Evolutionary conservation across 2,113 vertebrate species (phyloP).

Genomic region (Heterocephalus glaber): DNA sequence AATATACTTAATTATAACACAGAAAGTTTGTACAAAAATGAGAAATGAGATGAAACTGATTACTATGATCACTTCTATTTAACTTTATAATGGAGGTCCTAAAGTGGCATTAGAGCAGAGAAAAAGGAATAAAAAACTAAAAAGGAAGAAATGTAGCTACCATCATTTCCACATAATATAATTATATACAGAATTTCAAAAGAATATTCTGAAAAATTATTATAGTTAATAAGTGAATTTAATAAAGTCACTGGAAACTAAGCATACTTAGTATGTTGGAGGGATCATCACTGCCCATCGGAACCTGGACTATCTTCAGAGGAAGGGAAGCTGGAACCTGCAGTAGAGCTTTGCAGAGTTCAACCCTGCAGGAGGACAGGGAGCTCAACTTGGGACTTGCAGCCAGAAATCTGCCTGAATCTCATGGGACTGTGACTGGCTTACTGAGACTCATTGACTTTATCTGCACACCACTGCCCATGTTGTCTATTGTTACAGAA

Average conservation of each 20-base stretch:
- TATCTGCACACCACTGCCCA: no score
- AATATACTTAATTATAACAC: conserved; percentile 26
- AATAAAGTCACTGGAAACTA: not conserved
- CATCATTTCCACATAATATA: not conserved
- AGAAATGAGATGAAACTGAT: conserved; percentile 26
- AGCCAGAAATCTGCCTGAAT: no score
- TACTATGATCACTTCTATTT: not conserved
- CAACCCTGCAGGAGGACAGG: no score
- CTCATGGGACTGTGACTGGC: no score
- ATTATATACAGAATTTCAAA: conserved; percentile 22
- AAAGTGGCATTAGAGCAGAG: not conserved
- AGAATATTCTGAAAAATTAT: conserved; percentile 13
- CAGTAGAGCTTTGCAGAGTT: no score
- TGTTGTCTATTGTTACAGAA: no score
- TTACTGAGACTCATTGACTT: no score
- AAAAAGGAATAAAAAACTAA: not conserved
- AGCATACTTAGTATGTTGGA: no score
- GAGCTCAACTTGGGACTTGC: no score
- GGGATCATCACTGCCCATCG: no score
- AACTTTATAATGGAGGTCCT: not conserved
- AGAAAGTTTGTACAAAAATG: not conserved
- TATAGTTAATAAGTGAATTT: conserved; percentile 20
- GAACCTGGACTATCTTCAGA: no score
- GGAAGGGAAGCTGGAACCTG: no score
- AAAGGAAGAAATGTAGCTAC: not conserved